Evolutionary conservation across 2,888 invertebrate genomes (phyloP), one percentile per base, ranked within the genome.

Genomic region (Thalpophila matura): DNA sequence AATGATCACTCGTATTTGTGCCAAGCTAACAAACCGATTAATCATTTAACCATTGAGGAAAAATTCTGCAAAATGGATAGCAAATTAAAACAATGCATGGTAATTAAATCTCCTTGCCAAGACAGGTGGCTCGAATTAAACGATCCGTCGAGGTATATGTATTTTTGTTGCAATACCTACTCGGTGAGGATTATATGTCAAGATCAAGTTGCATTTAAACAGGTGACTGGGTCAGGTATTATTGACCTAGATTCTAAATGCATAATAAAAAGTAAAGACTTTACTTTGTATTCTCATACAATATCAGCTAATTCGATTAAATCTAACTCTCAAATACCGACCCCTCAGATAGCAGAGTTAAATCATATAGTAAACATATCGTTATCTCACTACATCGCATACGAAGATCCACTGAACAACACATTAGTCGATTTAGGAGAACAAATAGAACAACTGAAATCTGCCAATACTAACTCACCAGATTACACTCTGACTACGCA

Each of bases 341-440:
- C 46, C 46, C 46, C 55, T n/a, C 55, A 56, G 29, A 46, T 46
- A 38, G 40, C 47, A 6, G 56, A 57, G 16, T n/a, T 57, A n/a
- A 49, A 49, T 42, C 47, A 57, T n/a, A n/a, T 33, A 40, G 56
- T 49, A 18, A 57, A 49, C 7, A 57, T 57, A n/a, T 56, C 56
- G 1, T 22, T 40, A 37, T 38, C 38, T 12, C 46, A 47, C 4
- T 40, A 47, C 18, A 29, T n/a, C 9, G 47, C 18, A 57, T n/a
- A n/a, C n/a, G n/a, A n/a, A n/a, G n/a, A n/a, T n/a, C n/a, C n/a
- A n/a, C n/a, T n/a, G n/a, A n/a, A 49, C 14, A 33, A 10, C 6
- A 22, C 49, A 18, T 33, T 49, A 33, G 27, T 26, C 4, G 18
- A 27, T 26, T 33, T 42, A 7, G 33, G 49, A 10, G 40, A 49